Evolutionary conservation across 2,797 vertebrate genomes (phyloP).

Genomic region (Acanthornis magna): DNA sequence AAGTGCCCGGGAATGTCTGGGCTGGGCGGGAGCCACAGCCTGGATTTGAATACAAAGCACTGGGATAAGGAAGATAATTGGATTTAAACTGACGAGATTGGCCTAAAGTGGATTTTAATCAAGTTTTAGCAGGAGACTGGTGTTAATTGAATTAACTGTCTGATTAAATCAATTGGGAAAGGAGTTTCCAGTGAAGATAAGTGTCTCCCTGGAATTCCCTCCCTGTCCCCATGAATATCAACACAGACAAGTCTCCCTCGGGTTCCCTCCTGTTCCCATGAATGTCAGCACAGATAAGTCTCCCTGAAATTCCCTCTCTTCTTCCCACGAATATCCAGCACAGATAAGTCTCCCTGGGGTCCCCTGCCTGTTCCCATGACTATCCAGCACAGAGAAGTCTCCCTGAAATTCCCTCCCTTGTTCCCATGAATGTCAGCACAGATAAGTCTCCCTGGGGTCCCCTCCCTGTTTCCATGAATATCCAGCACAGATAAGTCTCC

Average conservation of each 20-base stretch:
- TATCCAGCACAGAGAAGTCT: too few relatives aligned
- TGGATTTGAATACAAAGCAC: background rate
- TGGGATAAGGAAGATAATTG: background rate
- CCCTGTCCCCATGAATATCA: too few relatives aligned
- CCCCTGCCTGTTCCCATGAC: too few relatives aligned
- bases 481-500: too few relatives aligned
- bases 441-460: background rate
- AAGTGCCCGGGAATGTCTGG: fast-evolving
- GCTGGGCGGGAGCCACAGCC: background rate
- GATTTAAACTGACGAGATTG: background rate
- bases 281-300: background rate
- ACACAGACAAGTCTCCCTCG: too few relatives aligned
- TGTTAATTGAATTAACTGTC: background rate
- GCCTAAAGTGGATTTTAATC: background rate
- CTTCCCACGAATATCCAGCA: background rate
- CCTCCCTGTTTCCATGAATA: too few relatives aligned
- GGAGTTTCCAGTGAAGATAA: too few relatives aligned
- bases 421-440: background rate
- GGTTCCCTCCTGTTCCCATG: too few relatives aligned
- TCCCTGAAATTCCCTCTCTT: background rate
- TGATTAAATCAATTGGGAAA: background rate
- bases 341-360: background rate
- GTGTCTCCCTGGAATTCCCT: too few relatives aligned
- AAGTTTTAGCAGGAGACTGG: background rate
- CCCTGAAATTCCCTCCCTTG: background rate